Base-by-base conservation (phyloP, 1,140 invertebrate species). In the Pygmarrhopalites habei region DNA sequence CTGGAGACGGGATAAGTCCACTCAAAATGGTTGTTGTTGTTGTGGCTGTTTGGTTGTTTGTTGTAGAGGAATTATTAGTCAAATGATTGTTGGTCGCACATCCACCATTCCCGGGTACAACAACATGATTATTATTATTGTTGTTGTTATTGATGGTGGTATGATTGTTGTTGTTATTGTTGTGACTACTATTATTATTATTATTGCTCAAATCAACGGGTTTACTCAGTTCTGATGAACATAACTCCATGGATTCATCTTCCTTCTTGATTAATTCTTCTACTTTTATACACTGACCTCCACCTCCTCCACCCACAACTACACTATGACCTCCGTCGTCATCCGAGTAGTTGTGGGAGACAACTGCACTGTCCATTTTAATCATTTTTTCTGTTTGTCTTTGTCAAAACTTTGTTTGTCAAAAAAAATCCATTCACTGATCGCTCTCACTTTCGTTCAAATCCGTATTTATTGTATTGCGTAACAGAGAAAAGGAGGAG, bases 201-300 rank as follows among this genome's bases (percentile, higher is more conserved):
- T 67, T 70, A 52, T 68, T 71, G 52, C 64, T 68, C 44, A 71
- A 46, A 47, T 71, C 69, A 19, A 71, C 69, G 2, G 69, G 69
- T 55, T 66, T 68, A 15, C 32, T 60, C 2, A 68, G 46, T 62
- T 65, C 64, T 10, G 53, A 41, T 17, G 60, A 26, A 46, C 53
- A 43, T 15, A 62, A 62, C 12, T 62, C 67, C 60, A 68, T 65
- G 14, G 53, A 43, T 28, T 60, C 64, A 1, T 58, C 56, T 1
- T 49, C 47, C 26, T 64, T 46, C 32, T 47, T 63, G 3, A 39
- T 23, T 44, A 35, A 3, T 4, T 47, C 56, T 47, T 41, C 52
- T 53, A 29, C 28, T 35, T 35, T 35, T 35, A 35, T 35, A 7
- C 5, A 7, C 32, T 35, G 5, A 35, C 32, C 32, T 35, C 32